A percentile compares a stretch with the other conserved stretches of the same genome.
These are phyloP conservation scores for Chiloscyllium punctatum DNA, from an alignment of 2,797 vertebrate species.

Conservation along the genomic window DNA sequence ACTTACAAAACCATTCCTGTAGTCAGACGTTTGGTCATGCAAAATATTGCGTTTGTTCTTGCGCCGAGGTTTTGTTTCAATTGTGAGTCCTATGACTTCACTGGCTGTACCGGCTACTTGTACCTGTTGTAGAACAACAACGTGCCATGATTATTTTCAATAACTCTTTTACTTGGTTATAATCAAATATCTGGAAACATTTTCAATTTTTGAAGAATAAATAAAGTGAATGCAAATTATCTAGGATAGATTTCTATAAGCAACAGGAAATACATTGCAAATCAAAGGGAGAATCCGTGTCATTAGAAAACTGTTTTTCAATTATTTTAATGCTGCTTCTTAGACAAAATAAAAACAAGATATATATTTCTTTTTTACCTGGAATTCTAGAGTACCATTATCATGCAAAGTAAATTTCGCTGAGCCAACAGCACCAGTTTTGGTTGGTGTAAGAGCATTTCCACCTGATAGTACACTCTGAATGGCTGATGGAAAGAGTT, in stretches of 20 bases:
- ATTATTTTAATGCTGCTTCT: neutral
- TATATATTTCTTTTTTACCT: conserved; percentile 57
- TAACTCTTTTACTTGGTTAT: neutral
- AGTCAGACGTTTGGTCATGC: conserved; percentile 69
- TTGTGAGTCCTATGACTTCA: conserved; percentile 69
- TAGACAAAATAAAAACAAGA: neutral
- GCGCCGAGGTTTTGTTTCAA: conserved; percentile 85
- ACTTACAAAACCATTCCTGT: conserved; percentile 40
- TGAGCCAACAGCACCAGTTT: conserved; percentile 83
- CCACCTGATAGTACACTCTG: conserved; percentile 89
- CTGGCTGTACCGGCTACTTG: conserved; percentile 77
- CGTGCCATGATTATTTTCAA: neutral
- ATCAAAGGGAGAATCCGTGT: neutral
- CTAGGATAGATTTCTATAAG: neutral
- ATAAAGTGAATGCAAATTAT: neutral
- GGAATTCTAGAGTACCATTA: conserved; percentile 85
- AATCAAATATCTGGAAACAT: neutral
- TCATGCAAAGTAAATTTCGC: conserved; percentile 74
- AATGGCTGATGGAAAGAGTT: conserved; percentile 60
- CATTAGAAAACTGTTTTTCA: neutral
- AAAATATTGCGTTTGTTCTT: conserved; percentile 78
- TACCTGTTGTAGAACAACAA: conserved; percentile 56
- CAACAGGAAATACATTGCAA: neutral
- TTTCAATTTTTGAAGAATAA: neutral
- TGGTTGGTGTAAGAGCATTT: conserved; percentile 71